Conservation (phyloP, 2,113 vertebrate species). For the Nothocercus julius region DNA sequence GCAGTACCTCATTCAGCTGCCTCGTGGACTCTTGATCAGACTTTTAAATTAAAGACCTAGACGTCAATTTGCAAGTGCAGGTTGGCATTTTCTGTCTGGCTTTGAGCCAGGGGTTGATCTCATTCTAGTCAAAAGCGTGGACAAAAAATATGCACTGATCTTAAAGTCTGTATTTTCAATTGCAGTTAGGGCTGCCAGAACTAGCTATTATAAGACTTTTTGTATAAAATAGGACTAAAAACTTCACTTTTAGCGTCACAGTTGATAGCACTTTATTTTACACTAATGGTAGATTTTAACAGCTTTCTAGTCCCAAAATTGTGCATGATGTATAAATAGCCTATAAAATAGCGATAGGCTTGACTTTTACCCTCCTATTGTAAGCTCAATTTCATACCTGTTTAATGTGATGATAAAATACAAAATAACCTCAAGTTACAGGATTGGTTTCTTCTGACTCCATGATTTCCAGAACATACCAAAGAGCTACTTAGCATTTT, state of each 20-base stretch:
- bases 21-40: conserved; percentile 34
- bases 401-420: background rate
- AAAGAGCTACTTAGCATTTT: background rate
- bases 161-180: conserved; percentile 16
- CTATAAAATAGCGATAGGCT: background rate
- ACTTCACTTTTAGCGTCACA: background rate
- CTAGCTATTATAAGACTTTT: background rate
- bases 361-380: background rate
- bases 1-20: conserved; percentile 14
- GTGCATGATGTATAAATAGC: background rate
- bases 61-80: conserved; percentile 40
- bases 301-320: background rate
- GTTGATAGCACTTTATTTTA: background rate
- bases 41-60: conserved; percentile 50
- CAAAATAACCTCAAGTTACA: background rate
- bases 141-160: background rate
- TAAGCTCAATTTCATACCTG: background rate
- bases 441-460: background rate
- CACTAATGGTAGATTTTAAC: background rate
- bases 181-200: conserved; percentile 30
- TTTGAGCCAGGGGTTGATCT: conserved; percentile 54
- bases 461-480: background rate
- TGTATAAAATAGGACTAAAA: background rate
- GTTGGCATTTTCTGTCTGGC: conserved; percentile 49
- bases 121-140: conserved; percentile 55